A percentile compares a stretch with the other conserved stretches of the same genome.
These are phyloP conservation scores for Drosophila demipolita DNA, from an alignment of 2,888 invertebrate genomes.

Conservation along the genomic window DNA sequence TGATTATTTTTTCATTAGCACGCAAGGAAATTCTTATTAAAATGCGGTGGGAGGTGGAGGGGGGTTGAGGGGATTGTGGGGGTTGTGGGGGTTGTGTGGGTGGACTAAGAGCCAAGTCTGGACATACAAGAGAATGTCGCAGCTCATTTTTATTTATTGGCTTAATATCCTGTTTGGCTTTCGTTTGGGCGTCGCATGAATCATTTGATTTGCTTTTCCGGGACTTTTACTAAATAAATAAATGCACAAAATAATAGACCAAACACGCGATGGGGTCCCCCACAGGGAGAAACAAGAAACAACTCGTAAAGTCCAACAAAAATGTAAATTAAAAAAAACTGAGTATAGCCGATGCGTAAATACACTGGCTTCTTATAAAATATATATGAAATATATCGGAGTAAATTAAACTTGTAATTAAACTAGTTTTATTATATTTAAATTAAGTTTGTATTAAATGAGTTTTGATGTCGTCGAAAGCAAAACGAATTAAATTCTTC, in stretches of 20 bases:
- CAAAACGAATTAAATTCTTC: neutral
- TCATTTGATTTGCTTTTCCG: conserved; percentile 39
- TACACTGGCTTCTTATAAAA: neutral
- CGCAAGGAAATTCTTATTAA: conserved; percentile 51
- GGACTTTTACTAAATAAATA: conserved; percentile 13
- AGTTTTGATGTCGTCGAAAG: neutral
- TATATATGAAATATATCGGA: neutral
- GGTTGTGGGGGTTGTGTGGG: conserved; percentile 10
- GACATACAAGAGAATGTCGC: conserved; percentile 67
- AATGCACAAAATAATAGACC: conserved; percentile 17
- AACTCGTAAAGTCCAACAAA: conserved; percentile 26
- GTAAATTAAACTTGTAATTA: neutral
- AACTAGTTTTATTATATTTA: neutral
- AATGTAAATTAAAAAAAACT: neutral
- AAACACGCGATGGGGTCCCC: conserved; percentile 33
- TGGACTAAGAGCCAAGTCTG: conserved; percentile 4
- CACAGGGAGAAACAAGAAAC: conserved; percentile 4
- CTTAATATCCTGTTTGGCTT: conserved; percentile 48
- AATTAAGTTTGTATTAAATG: neutral
- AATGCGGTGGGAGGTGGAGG: conserved; percentile 1
- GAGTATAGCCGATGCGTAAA: neutral
- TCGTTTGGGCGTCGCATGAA: conserved; percentile 42
- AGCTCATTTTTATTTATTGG: conserved; percentile 78
- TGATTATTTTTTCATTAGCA: conserved; percentile 78
- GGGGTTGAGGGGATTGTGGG: neutral